Conservation (phyloP, 1,140 invertebrate genomes). For the Helicorthomorpha holstii region DNA sequence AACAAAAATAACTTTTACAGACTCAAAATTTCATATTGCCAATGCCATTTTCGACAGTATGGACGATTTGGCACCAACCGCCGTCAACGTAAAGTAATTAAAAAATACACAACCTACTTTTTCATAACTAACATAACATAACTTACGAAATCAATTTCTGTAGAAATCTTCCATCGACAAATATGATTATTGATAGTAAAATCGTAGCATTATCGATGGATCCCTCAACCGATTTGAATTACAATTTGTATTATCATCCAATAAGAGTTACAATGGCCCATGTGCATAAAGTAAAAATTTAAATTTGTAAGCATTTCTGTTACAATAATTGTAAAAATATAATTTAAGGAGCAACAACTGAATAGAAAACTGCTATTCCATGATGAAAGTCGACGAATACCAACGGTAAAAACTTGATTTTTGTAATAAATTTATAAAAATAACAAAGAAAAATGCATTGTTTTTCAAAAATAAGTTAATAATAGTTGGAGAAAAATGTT, state of each 20-base stretch:
- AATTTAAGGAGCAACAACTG: neutral
- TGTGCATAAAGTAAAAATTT: constrained; percentile 1
- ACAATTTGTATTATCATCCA: neutral
- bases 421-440: no score
- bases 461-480: no score
- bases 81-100: neutral
- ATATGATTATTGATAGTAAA: neutral
- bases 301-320: no score
- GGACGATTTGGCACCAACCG: neutral
- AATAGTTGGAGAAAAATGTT: no score
- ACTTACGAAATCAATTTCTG: no score
- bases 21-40: neutral
- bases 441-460: no score
- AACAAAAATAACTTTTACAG: neutral
- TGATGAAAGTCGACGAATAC: neutral
- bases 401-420: constrained; percentile 4
- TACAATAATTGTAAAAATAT: neutral
- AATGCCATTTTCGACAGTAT: neutral
- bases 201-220: neutral
- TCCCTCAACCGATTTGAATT: neutral
- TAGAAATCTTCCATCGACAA: neutral
- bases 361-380: constrained; percentile 1
- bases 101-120: no score
- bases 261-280: constrained; percentile 1
- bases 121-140: no score